Conservation (phyloP, 2,888 invertebrate species). For the Euzophera pinguis region DNA sequence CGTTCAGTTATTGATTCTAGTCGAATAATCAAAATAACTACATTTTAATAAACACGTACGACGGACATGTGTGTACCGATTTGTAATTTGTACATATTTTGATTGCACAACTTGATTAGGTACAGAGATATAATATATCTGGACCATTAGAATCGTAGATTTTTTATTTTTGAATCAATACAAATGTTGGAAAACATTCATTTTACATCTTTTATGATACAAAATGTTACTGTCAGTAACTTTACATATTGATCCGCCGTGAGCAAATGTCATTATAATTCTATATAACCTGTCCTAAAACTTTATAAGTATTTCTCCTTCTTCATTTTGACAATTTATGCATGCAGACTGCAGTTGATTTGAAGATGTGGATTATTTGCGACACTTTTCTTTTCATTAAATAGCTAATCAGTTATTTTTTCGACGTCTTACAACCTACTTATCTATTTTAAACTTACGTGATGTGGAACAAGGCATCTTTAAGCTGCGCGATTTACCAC, state of each 20-base stretch:
- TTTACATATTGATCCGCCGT: too few relatives aligned
- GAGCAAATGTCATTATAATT: too few relatives aligned
- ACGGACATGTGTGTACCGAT: slow-evolving; percentile 41
- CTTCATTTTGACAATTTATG: background rate
- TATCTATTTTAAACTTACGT: too few relatives aligned
- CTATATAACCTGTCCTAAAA: background rate
- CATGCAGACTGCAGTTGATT: slow-evolving; percentile 56
- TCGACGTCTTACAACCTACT: too few relatives aligned
- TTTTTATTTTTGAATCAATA: background rate
- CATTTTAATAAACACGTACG: slow-evolving; percentile 39
- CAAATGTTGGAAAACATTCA: too few relatives aligned
- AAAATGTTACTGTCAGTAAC: too few relatives aligned
- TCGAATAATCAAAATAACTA: slow-evolving; percentile 44
- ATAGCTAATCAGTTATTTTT: too few relatives aligned
- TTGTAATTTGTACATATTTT: slow-evolving; percentile 64
- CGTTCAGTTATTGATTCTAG: slow-evolving; percentile 44
- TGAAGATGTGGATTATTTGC: slow-evolving; percentile 32
- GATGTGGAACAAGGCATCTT: too few relatives aligned
- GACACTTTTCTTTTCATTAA: background rate
- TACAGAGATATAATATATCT: background rate
- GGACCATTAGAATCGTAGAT: background rate
- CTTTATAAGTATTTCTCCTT: background rate
- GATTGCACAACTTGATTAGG: slow-evolving; percentile 59
- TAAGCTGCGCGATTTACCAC: background rate
- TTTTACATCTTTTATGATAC: too few relatives aligned